A percentile compares a stretch with the other conserved stretches of the same genome.
phyloP scores from a whole-genome alignment of 2,888 invertebrate species.

The Amphiduros pacificus region DNA sequence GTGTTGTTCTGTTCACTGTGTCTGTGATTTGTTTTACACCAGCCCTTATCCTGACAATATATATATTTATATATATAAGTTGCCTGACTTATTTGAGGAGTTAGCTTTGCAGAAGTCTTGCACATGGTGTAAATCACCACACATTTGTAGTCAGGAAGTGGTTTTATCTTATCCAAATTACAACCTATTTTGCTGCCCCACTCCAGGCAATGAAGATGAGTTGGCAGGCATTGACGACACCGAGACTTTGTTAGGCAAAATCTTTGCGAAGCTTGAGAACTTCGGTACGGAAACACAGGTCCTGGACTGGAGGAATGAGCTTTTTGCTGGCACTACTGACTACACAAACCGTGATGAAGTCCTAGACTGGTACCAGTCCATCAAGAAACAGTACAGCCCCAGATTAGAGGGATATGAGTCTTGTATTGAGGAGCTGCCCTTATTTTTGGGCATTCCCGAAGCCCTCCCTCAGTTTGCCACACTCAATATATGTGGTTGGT shows the following conservation, averaged over 20 bases:
- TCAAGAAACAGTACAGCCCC: constrained; percentile 19
- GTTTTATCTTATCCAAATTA: too few relatives aligned
- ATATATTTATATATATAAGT: too few relatives aligned
- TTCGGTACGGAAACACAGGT: constrained; percentile 16
- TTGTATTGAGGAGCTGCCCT: constrained; percentile 11
- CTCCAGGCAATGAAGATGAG: constrained; percentile 7
- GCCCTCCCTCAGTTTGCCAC: constrained; percentile 15
- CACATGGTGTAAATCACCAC: too few relatives aligned
- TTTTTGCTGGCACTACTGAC: constrained; percentile 19
- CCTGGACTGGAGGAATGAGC: constrained; percentile 19
- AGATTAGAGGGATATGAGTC: constrained; percentile 11
- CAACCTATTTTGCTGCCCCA: background rate
- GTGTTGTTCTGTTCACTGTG: too few relatives aligned
- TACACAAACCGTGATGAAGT: constrained; percentile 19
- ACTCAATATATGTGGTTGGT: constrained; percentile 18
- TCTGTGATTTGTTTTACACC: too few relatives aligned
- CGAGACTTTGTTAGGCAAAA: constrained; percentile 10
- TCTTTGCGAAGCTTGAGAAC: constrained; percentile 5
- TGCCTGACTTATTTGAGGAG: too few relatives aligned
- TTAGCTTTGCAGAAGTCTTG: too few relatives aligned
- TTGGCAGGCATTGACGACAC: constrained; percentile 13
- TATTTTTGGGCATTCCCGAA: constrained; percentile 8
- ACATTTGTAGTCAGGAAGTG: too few relatives aligned
- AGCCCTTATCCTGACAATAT: too few relatives aligned
- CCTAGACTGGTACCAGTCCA: constrained; percentile 17